phyloP scores from a whole-genome alignment of 2,113 vertebrate species.

The Saimiri boliviensis region DNA sequence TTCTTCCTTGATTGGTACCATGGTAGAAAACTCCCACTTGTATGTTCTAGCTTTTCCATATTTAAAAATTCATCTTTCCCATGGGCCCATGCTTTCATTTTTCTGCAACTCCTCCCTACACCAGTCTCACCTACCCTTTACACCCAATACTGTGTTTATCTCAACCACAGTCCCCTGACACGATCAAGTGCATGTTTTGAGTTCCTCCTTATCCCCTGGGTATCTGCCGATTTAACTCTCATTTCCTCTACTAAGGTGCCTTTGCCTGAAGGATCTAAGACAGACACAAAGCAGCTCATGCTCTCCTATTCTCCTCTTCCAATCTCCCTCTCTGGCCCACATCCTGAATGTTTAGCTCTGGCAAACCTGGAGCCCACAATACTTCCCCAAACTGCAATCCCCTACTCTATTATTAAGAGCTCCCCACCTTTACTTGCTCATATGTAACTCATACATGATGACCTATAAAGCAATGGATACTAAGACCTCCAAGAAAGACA shows the following conservation, averaged over 20 bases:
- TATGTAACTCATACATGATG: rapidly evolving
- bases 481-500: background rate
- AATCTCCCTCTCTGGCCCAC: too few relatives aligned
- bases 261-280: background rate
- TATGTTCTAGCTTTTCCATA: background rate
- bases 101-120: background rate
- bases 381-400: background rate
- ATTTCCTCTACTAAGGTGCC: background rate
- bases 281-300: background rate
- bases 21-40: background rate
- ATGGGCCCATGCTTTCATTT: background rate
- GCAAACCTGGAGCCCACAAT: background rate
- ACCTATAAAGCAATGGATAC: background rate
- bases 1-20: background rate
- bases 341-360: too few relatives aligned
- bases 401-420: background rate
- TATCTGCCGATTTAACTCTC: background rate
- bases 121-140: background rate
- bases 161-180: background rate
- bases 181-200: background rate
- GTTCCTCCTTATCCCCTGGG: background rate
- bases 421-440: background rate
- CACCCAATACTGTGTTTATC: background rate
- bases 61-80: background rate
- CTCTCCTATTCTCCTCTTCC: background rate